Base-by-base conservation (phyloP, 2,113 vertebrate species). In the Panthera tigris region DNA sequence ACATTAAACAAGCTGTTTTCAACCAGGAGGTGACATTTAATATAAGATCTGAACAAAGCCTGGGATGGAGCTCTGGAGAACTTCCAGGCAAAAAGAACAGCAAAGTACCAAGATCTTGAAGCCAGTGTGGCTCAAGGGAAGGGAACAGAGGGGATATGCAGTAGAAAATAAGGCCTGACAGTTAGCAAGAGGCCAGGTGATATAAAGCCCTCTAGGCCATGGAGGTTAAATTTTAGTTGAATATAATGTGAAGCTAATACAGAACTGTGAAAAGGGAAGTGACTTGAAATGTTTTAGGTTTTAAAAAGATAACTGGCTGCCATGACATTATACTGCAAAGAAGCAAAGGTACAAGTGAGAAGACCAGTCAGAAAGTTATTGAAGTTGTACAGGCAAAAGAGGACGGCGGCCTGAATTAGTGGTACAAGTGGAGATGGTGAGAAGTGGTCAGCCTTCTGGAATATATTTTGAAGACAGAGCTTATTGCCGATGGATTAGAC, bases 1-100 rank as follows among this genome's bases (percentile, higher is more conserved):
- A 92, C 88, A 74, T 65, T 79, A 50, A 86, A 91, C 61, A 97
- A 95, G n/a, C 3, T 63, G 61, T 89, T 71, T 78, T 90, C 89
- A 94, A 86, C 45, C 36, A 81, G 65, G 39, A 88, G 61, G 33
- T 73, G 25, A 83, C 6, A 91, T 57, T 94, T 94, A 74, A 92
- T 14, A 21, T 52, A 87, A 74, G 27, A 95, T 65, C 27, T 83
- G 21, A 94, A 69, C 19, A 27, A 73, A 89, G 36, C 7, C 45
- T 14, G 65, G 21, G 48, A 81, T 10, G 12, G 16, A 19, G 16
- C n/a, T 23, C 33, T 89, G 36, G 39, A 80, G 33, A 93, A 86
- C 39, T 88, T 73, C 9, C 55, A 52, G 10, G 7, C 7, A 45
- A 83, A 76, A 80, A 50, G 18, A 80, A 87, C 2, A 82, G 21